Percentiles rank a stretch among this genome's conserved stretches.
Conservation (phyloP, 37 sponge, comb jelly and placozoan genomes). For the Lycopodina hypogea region DNA sequence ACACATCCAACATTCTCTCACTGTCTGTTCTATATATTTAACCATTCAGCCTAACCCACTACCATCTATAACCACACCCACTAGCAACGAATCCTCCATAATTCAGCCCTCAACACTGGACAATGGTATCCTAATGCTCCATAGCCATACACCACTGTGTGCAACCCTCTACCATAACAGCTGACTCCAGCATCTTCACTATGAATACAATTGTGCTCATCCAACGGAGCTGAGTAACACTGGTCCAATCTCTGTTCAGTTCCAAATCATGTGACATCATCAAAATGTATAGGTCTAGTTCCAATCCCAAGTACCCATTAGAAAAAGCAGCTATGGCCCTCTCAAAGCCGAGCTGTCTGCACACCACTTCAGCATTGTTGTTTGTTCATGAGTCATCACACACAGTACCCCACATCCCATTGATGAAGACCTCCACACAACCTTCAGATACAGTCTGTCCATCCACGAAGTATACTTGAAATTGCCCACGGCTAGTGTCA, state of each 20-base stretch:
- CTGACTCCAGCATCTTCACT: conserved; percentile 62
- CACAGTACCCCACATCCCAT: conserved; percentile 53
- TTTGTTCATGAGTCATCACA: conserved; percentile 61
- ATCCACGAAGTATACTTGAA: conserved; percentile 32
- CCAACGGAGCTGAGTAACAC: conserved; percentile 30
- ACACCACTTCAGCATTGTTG: conserved; percentile 42
- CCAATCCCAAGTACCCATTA: conserved; percentile 46
- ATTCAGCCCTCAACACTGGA: no score
- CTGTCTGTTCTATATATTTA: background rate
- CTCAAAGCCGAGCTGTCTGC: conserved; percentile 60
- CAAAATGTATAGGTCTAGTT: conserved; percentile 54
- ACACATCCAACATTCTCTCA: background rate
- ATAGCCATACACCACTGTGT: no score
- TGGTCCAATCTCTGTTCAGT: conserved; percentile 33
- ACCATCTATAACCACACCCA: no score
- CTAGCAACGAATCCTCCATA: no score
- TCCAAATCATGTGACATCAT: conserved; percentile 60
- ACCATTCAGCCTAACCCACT: no score
- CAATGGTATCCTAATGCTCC: no score
- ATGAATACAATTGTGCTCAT: conserved; percentile 49
- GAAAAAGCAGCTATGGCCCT: conserved; percentile 26
- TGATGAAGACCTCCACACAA: conserved; percentile 39
- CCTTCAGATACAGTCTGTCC: conserved; percentile 25
- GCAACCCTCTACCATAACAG: conserved; percentile 52
- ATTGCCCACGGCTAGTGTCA: background rate